Percentiles rank a stretch among this genome's conserved stretches.
These are phyloP conservation scores for Fulmarus glacialis DNA, from an alignment of 2,113 vertebrate genomes.

Conservation along the genomic window DNA sequence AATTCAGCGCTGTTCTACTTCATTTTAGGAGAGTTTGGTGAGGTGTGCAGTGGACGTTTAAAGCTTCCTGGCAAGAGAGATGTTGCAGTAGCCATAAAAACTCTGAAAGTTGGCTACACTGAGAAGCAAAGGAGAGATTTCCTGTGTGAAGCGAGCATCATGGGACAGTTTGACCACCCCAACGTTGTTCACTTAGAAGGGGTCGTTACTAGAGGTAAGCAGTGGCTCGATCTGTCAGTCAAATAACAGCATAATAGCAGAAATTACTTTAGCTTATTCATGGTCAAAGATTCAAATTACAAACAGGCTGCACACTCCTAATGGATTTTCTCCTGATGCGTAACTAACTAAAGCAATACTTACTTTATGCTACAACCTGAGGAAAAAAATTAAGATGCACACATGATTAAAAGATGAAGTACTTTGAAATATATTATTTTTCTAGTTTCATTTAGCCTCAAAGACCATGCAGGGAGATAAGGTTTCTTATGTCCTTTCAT, in stretches of 20 bases:
- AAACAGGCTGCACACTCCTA: conserved; percentile 8
- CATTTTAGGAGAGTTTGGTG: conserved; percentile 93
- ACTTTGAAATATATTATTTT: conserved; percentile 43
- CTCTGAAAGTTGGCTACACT: conserved; percentile 95
- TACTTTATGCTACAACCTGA: conserved; percentile 24
- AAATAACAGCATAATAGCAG: not conserved
- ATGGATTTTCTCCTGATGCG: conserved; percentile 35
- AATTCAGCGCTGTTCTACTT: not conserved
- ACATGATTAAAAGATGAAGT: conserved; percentile 48
- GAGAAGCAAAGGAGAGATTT: conserved; percentile 97
- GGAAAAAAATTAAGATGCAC: not conserved
- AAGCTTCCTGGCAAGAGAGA: conserved; percentile 97
- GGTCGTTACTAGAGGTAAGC: conserved; percentile 93
- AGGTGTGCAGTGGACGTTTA: conserved; percentile 95
- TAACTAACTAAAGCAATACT: conserved; percentile 61
- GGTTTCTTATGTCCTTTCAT: conserved; percentile 37
- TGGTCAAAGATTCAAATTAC: conserved; percentile 24
- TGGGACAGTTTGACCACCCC: conserved; percentile 98
- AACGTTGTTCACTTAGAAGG: conserved; percentile 98
- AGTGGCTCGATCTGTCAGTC: not conserved
- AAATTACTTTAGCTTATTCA: conserved; percentile 12
- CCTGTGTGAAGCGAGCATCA: conserved; percentile 97
- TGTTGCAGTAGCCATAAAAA: conserved; percentile 94
- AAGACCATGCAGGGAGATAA: conserved; percentile 22
- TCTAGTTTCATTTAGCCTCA: conserved; percentile 52